These are phyloP conservation scores for Mastigias papua DNA, from an alignment of 30 jellyfish, hydroid and myxozoan species.

Conservation along the genomic window DNA sequence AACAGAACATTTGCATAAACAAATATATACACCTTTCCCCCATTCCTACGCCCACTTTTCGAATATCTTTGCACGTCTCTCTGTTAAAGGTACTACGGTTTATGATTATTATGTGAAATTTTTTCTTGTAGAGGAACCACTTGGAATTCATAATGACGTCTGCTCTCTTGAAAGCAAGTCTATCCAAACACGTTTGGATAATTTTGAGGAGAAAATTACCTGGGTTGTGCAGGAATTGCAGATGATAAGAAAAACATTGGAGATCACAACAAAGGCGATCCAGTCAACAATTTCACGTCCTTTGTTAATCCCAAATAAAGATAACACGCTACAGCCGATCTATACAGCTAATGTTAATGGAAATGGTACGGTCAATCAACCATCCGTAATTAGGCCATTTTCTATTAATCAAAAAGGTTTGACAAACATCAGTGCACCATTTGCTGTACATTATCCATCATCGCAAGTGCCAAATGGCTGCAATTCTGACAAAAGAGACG, in stretches of 20 bases:
- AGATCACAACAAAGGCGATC: conserved; percentile 28
- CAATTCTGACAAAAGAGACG: background rate
- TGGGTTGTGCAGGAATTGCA: conserved; percentile 62
- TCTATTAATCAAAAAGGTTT: background rate
- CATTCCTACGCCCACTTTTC: too few species aligned
- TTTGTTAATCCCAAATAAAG: background rate
- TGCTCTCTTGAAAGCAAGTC: conserved; percentile 13
- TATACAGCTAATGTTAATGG: background rate
- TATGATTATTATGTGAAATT: too few species aligned
- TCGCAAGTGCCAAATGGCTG: background rate
- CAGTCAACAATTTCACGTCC: conserved; percentile 8
- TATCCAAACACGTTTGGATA: conserved; percentile 24
- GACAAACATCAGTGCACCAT: background rate
- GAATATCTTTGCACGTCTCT: background rate
- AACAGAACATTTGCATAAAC: too few species aligned
- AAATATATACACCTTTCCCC: too few species aligned
- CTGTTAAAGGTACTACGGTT: background rate
- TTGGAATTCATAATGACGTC: conserved; percentile 1
- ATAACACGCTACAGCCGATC: conserved; percentile 6
- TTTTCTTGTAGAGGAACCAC: conserved; percentile 30
- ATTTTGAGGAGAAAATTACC: conserved; percentile 44
- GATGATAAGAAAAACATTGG: conserved; percentile 47
- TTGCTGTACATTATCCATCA: background rate
- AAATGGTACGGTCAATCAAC: background rate
- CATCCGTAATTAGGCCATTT: background rate